Percentiles rank a stretch among this genome's conserved stretches.
phyloP scores from a whole-genome alignment of 2,113 vertebrate species.

The Nanorana parkeri region DNA sequence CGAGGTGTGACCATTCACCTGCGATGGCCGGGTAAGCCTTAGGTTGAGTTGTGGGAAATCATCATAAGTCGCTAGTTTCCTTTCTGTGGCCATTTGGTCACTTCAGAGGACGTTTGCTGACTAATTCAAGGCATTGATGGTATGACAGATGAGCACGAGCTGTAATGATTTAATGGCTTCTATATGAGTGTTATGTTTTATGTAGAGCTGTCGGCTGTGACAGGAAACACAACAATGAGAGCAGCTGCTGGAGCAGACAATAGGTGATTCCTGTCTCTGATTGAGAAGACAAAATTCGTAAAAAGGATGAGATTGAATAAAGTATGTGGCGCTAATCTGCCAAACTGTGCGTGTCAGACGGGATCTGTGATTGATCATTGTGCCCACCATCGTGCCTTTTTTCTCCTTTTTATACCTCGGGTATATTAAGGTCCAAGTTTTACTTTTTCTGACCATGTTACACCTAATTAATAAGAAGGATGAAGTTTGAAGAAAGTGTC shows the following conservation, averaged over 20 bases:
- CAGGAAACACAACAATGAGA: not conserved
- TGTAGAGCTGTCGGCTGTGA: not conserved
- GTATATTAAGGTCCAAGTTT: no score
- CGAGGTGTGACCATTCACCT: constrained; percentile 1
- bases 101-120: not conserved
- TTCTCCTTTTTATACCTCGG: no score
- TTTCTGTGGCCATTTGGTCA: not conserved
- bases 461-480: no score
- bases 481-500: no score
- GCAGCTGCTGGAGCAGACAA: not conserved
- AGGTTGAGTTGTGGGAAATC: not conserved
- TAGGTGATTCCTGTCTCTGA: not conserved
- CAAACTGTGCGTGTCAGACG: no score
- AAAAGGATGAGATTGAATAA: not conserved
- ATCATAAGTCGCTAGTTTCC: not conserved
- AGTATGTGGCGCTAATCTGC: not conserved
- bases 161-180: not conserved
- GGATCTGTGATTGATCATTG: no score
- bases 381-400: no score
- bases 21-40: not conserved
- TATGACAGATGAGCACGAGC: not conserved
- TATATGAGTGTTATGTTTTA: not conserved
- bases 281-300: no score
- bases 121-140: not conserved
- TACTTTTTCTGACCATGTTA: no score